Conservation (phyloP, 2,797 vertebrate species). For the Echiichthys vipera region DNA sequence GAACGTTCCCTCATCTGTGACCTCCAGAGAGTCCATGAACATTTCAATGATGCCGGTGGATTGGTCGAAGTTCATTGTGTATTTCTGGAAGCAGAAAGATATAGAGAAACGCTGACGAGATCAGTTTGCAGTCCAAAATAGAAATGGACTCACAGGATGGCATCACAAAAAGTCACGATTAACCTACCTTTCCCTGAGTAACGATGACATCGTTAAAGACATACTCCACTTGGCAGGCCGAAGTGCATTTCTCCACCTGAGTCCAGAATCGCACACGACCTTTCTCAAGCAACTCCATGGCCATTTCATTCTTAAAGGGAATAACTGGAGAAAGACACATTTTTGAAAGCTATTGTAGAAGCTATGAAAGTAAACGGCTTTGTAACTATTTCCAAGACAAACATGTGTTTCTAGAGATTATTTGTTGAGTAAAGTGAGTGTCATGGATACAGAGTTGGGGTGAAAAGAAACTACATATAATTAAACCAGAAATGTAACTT, state of each 20-base stretch:
- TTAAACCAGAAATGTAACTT: too few relatives aligned
- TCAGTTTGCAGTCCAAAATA: background rate
- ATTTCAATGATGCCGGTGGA: slow-evolving; percentile 93
- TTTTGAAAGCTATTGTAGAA: background rate
- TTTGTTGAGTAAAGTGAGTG: background rate
- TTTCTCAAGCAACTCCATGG: slow-evolving; percentile 96
- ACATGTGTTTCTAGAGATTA: background rate
- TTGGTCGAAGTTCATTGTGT: slow-evolving; percentile 93
- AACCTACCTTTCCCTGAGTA: slow-evolving; percentile 90
- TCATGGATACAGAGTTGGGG: too few relatives aligned
- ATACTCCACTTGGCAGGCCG: slow-evolving; percentile 90
- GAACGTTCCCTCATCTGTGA: slow-evolving; percentile 95
- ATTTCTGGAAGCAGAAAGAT: slow-evolving; percentile 89
- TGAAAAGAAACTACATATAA: too few relatives aligned
- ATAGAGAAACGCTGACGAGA: background rate
- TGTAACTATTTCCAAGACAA: background rate
- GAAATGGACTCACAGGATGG: background rate
- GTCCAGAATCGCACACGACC: slow-evolving; percentile 97
- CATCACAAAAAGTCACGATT: background rate
- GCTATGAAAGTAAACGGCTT: background rate
- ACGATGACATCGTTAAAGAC: slow-evolving; percentile 94
- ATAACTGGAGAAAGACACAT: slow-evolving; percentile 83
- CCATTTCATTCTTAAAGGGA: slow-evolving; percentile 91
- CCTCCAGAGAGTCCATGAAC: slow-evolving; percentile 95
- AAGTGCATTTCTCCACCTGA: slow-evolving; percentile 92